phyloP scores from a whole-genome alignment of 1,140 invertebrate genomes.

The Temnothorax curvispinosus region DNA sequence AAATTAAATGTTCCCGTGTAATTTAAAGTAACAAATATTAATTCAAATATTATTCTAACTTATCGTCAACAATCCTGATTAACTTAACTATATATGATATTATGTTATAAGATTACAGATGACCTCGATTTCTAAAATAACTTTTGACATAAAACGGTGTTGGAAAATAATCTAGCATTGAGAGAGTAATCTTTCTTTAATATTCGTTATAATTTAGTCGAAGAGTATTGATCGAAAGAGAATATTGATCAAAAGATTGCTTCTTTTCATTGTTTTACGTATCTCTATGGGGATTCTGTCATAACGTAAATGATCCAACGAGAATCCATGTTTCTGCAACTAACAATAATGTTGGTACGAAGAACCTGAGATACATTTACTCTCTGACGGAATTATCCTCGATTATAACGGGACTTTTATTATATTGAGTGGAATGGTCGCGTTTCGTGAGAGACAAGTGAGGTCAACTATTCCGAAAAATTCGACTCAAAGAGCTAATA shows the following conservation, averaged over 20 bases:
- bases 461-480: not conserved
- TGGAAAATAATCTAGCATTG: not conserved
- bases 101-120: not conserved
- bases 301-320: slow-evolving; percentile 17
- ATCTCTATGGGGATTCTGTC: not conserved
- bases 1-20: not conserved
- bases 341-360: slow-evolving; percentile 68
- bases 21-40: not conserved
- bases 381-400: slow-evolving; percentile 34
- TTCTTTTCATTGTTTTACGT: not conserved
- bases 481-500: not conserved
- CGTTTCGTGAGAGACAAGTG: slow-evolving; percentile 20
- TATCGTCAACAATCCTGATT: not conserved
- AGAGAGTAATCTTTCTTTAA: not conserved
- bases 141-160: not conserved
- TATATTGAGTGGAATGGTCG: not conserved
- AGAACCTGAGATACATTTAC: slow-evolving; percentile 50
- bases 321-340: slow-evolving; percentile 34
- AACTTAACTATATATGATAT: not conserved
- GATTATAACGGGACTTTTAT: slow-evolving; percentile 47
- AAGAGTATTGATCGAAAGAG: too few species aligned
- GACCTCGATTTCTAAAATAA: not conserved
- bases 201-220: too few species aligned
- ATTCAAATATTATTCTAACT: not conserved
- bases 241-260: not conserved